Evolutionary conservation across 2,888 invertebrate species (phyloP).

Genomic region (Lasioglossum malachurum): DNA sequence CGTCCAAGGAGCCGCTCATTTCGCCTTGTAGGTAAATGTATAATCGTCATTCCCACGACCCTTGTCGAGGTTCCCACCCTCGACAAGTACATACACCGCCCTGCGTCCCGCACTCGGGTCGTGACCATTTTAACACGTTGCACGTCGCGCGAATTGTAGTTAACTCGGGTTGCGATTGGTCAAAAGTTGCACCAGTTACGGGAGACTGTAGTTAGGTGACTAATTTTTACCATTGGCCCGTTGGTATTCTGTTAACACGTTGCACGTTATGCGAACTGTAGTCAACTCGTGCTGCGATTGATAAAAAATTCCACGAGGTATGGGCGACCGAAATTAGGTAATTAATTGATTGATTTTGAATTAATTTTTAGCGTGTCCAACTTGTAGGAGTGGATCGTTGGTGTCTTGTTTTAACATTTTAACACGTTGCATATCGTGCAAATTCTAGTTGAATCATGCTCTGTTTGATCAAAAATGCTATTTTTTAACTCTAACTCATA

Average conservation of each 20-base stretch:
- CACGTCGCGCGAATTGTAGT: neutral
- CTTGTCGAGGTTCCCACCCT: neutral
- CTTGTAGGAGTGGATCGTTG: neutral
- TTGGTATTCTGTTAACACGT: neutral
- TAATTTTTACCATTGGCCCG: neutral
- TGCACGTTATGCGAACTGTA: neutral
- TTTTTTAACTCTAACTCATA: neutral
- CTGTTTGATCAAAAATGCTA: too few species aligned
- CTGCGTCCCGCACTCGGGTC: neutral
- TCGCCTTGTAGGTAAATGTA: conserved; percentile 86
- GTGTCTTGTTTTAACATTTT: neutral
- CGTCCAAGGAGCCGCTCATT: conserved; percentile 86
- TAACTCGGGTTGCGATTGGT: neutral
- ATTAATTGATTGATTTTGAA: too few species aligned
- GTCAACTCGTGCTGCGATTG: neutral
- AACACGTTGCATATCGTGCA: too few species aligned
- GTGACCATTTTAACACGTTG: neutral
- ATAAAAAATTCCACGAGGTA: neutral
- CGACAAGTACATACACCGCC: neutral
- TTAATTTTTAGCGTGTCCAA: too few species aligned
- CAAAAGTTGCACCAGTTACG: neutral
- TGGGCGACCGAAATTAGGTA: neutral
- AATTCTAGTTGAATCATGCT: too few species aligned
- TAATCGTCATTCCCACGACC: conserved; percentile 2
- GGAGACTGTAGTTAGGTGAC: neutral